Conservation (phyloP, 2,888 invertebrate species). For the Zygothrica quintamaculata region DNA sequence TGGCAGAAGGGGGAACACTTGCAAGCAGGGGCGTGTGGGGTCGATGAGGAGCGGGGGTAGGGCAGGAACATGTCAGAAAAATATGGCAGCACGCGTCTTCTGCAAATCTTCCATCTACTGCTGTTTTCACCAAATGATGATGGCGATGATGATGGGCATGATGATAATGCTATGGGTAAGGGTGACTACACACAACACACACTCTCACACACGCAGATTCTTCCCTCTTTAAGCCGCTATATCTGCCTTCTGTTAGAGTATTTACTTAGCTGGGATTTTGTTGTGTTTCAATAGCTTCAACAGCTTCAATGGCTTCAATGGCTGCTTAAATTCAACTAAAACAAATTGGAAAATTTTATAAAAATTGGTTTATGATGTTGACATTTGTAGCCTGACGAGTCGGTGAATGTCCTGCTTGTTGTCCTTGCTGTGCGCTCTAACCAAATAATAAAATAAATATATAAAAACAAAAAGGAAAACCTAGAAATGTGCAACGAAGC, state of each 20-base stretch:
- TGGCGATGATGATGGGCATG: slow-evolving; percentile 42
- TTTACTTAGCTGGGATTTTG: slow-evolving; percentile 64
- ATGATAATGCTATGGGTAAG: slow-evolving; percentile 12
- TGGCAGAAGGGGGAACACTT: neutral
- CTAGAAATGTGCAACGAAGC: slow-evolving; percentile 52
- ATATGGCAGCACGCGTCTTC: slow-evolving; percentile 57
- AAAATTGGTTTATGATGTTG: slow-evolving; percentile 78
- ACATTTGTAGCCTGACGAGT: slow-evolving; percentile 48
- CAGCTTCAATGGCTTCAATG: slow-evolving; percentile 17
- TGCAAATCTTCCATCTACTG: slow-evolving; percentile 3
- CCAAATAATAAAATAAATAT: slow-evolving; percentile 21
- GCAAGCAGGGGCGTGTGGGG: slow-evolving; percentile 4
- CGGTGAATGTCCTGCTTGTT: slow-evolving; percentile 19
- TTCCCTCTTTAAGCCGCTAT: neutral
- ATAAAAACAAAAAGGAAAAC: slow-evolving; percentile 32
- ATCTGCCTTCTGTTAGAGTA: slow-evolving; percentile 43
- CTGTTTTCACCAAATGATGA: slow-evolving; percentile 8
- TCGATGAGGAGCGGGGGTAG: neutral
- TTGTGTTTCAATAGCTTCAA: slow-evolving; percentile 5
- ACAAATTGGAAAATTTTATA: slow-evolving; percentile 76
- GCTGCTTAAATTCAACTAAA: slow-evolving; percentile 70
- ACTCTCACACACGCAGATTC: slow-evolving; percentile 20
- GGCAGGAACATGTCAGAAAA: slow-evolving; percentile 51
- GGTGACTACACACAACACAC: slow-evolving; percentile 11
- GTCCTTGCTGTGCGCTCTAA: slow-evolving; percentile 18